A percentile compares a stretch with the other conserved stretches of the same genome.
phyloP scores from a whole-genome alignment of 2,113 vertebrate genomes.

The Alligator mississippiensis region DNA sequence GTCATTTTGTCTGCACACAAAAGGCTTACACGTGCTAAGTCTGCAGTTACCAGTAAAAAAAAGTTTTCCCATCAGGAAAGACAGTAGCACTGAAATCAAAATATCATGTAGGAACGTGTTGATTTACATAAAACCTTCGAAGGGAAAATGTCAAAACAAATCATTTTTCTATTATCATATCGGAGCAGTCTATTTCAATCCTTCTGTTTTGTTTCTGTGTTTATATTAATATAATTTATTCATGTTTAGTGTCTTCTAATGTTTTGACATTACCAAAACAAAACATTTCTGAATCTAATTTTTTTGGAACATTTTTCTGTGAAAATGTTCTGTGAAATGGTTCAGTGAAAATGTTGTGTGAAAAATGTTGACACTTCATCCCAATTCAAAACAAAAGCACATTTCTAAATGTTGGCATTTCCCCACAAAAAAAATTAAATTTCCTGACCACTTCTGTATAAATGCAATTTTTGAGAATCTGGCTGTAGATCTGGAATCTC shows the following conservation, averaged over 20 bases:
- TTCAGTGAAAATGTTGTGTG: no score
- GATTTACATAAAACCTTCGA: background rate
- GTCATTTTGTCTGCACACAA: background rate
- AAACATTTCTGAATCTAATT: no score
- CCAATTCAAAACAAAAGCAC: no score
- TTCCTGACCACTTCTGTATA: no score
- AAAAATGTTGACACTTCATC: no score
- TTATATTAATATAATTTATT: background rate
- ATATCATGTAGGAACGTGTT: background rate
- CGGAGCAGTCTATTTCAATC: no score
- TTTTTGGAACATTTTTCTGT: no score
- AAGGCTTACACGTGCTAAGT: background rate
- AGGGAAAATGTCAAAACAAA: background rate
- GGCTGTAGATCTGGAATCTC: no score
- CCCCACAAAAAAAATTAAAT: no score
- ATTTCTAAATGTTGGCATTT: no score
- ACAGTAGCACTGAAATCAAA: background rate
- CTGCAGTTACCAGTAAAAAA: background rate
- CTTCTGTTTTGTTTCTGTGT: background rate
- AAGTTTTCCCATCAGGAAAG: background rate
- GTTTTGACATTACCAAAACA: background rate
- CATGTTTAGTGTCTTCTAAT: background rate
- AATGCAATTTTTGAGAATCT: no score
- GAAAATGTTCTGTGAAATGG: no score
- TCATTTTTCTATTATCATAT: background rate